phyloP scores from a whole-genome alignment of 1,140 invertebrate genomes.

The Saccostrea glomerata region DNA sequence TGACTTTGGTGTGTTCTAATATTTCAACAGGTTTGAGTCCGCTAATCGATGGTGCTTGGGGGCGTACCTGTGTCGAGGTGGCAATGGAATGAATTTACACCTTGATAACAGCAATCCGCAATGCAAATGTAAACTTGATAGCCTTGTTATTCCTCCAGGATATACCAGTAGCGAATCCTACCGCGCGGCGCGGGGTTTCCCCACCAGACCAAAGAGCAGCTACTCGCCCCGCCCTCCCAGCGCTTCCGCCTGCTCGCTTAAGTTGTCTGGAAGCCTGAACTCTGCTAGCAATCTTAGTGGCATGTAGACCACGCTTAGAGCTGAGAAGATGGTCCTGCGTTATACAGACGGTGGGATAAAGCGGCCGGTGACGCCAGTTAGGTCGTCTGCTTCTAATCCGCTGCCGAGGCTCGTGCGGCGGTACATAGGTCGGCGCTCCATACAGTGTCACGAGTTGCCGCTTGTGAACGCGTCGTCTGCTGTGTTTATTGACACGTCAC shows the following conservation, averaged over 20 bases:
- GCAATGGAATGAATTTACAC: conserved; percentile 71
- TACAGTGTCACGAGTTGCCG: conserved; percentile 63
- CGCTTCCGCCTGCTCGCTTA: conserved; percentile 47
- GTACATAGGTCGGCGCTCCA: conserved; percentile 61
- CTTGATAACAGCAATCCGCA: conserved; percentile 69
- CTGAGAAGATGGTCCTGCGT: conserved; percentile 59
- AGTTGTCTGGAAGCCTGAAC: neutral
- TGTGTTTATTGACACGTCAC: conserved; percentile 64
- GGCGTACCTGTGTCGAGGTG: conserved; percentile 67
- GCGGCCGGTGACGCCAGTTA: conserved; percentile 58
- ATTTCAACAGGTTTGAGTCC: conserved; percentile 65
- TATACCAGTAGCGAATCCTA: conserved; percentile 31
- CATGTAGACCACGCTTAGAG: conserved; percentile 31
- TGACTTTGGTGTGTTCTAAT: conserved; percentile 23
- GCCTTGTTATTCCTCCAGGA: conserved; percentile 60
- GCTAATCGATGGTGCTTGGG: conserved; percentile 65
- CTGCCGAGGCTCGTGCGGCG: conserved; percentile 63
- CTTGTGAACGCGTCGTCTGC: conserved; percentile 43
- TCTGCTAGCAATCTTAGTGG: conserved; percentile 43
- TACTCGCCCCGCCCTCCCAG: conserved; percentile 61
- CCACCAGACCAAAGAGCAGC: conserved; percentile 59
- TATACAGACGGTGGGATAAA: conserved; percentile 65
- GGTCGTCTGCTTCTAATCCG: conserved; percentile 26
- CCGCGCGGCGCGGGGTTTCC: conserved; percentile 56
- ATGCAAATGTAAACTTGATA: conserved; percentile 73